Evolutionary conservation across 1,140 invertebrate genomes (phyloP).

Genomic region (Drosophila guanche): DNA sequence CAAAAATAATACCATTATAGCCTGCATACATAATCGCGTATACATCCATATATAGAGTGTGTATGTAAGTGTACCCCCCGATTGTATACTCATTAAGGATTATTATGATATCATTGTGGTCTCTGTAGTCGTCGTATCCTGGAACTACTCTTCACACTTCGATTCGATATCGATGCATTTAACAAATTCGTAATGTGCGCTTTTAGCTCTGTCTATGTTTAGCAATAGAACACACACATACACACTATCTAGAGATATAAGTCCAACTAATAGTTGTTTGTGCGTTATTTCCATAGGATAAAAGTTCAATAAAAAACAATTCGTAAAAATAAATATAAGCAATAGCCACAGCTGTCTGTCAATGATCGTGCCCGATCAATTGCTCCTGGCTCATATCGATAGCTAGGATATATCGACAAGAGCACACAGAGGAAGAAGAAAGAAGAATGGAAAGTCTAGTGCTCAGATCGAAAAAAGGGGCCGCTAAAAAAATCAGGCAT

Average conservation of each 20-base stretch:
- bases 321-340: constrained; percentile 1
- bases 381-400: neutral
- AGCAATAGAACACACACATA: constrained; percentile 28
- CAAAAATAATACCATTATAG: constrained; percentile 19
- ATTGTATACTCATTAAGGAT: constrained; percentile 29
- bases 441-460: too few species aligned
- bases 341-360: too few species aligned
- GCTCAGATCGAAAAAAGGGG: too few species aligned
- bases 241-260: neutral
- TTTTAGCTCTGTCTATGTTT: constrained; percentile 73
- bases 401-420: neutral
- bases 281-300: constrained; percentile 53
- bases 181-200: constrained; percentile 68
- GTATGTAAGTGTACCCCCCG: constrained; percentile 5
- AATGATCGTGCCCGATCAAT: too few species aligned
- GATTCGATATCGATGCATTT: constrained; percentile 75
- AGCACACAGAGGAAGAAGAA: neutral
- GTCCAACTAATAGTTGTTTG: constrained; percentile 54
- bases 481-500: too few species aligned
- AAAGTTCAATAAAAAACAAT: constrained; percentile 55
- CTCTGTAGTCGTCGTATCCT: constrained; percentile 24
- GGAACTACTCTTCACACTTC: constrained; percentile 23
- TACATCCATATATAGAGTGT: constrained; percentile 15
- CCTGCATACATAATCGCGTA: constrained; percentile 5
- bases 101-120: constrained; percentile 6